phyloP scores from a whole-genome alignment of 1,140 invertebrate genomes.

The Drosophila ficusphila region DNA sequence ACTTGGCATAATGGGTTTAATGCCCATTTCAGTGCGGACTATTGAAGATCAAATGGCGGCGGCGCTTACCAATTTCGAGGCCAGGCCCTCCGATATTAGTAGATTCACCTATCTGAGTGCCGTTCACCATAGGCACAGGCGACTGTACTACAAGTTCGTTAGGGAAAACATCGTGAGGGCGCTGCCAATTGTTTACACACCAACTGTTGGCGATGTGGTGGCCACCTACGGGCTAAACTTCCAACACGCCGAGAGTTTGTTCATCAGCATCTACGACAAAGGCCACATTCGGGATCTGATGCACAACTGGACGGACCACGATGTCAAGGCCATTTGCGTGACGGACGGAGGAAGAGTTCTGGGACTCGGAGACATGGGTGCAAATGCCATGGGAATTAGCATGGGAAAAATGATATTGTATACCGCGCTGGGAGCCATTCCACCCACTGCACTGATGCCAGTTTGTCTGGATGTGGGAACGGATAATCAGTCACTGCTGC shows the following conservation, averaged over 20 bases:
- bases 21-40: slow-evolving; percentile 92
- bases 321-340: slow-evolving; percentile 96
- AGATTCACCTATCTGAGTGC: slow-evolving; percentile 94
- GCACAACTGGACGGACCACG: slow-evolving; percentile 68
- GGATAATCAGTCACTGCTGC: slow-evolving; percentile 91
- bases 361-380: slow-evolving; percentile 96
- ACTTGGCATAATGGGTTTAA: slow-evolving; percentile 89
- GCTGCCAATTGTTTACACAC: slow-evolving; percentile 87
- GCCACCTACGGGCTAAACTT: slow-evolving; percentile 84
- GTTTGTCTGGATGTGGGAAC: slow-evolving; percentile 97
- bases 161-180: slow-evolving; percentile 94
- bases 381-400: slow-evolving; percentile 98
- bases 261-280: slow-evolving; percentile 97
- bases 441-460: slow-evolving; percentile 94
- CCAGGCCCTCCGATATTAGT: slow-evolving; percentile 91
- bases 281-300: slow-evolving; percentile 95
- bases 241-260: slow-evolving; percentile 92
- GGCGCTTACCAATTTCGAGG: slow-evolving; percentile 90
- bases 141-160: slow-evolving; percentile 96
- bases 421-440: slow-evolving; percentile 96
- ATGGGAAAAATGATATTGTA: slow-evolving; percentile 97
- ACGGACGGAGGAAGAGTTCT: slow-evolving; percentile 98
- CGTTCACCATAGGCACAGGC: slow-evolving; percentile 94
- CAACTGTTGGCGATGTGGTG: slow-evolving; percentile 89
- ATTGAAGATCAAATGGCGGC: slow-evolving; percentile 93